Percentiles rank a stretch among this genome's conserved stretches.
These are phyloP conservation scores for Pollenia labialis DNA, from an alignment of 2,888 invertebrate genomes.

Conservation along the genomic window DNA sequence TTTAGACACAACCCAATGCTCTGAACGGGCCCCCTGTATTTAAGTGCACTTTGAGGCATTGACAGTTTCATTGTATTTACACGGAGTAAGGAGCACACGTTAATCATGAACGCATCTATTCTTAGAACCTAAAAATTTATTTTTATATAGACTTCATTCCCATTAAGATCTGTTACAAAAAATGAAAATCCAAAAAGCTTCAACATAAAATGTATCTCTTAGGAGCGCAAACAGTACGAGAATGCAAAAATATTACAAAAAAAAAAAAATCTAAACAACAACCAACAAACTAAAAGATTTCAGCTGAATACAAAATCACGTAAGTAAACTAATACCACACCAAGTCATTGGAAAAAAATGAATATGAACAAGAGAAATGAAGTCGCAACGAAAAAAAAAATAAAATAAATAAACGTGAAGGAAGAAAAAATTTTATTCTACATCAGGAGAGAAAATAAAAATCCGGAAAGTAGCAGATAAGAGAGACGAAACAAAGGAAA, in stretches of 20 bases:
- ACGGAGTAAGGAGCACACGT: no score
- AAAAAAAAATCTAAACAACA: background rate
- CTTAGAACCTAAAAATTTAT: background rate
- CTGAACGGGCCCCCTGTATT: no score
- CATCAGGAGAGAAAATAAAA: constrained; percentile 48
- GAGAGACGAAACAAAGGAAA: constrained; percentile 18
- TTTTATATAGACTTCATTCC: constrained; percentile 11
- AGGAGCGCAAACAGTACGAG: constrained; percentile 34
- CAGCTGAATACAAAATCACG: constrained; percentile 78
- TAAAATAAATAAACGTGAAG: background rate
- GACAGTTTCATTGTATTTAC: no score
- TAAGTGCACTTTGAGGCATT: no score
- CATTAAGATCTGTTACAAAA: constrained; percentile 9
- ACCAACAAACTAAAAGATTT: constrained; percentile 63
- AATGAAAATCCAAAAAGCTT: constrained; percentile 39
- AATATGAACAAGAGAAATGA: constrained; percentile 67
- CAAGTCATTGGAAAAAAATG: constrained; percentile 74
- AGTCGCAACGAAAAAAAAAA: constrained; percentile 37
- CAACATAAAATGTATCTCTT: constrained; percentile 56
- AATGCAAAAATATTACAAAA: constrained; percentile 5
- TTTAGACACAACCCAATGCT: no score
- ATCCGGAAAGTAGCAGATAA: constrained; percentile 31
- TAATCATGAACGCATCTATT: no score
- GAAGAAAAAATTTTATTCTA: constrained; percentile 24
- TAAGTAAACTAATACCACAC: constrained; percentile 82